These are phyloP conservation scores for Regulus satrapa DNA, from an alignment of 2,113 vertebrate genomes.

Conservation along the genomic window DNA sequence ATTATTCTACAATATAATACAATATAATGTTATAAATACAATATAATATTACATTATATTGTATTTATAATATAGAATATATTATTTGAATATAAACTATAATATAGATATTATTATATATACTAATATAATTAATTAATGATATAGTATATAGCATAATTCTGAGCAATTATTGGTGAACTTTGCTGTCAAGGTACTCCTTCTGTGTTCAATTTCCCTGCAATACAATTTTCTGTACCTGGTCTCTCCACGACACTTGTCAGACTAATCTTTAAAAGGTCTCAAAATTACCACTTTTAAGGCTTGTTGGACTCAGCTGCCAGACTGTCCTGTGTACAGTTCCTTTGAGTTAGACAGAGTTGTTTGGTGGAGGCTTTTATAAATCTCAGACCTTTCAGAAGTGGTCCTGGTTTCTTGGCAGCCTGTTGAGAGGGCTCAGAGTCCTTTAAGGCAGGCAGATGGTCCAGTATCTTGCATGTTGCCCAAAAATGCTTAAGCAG, in stretches of 20 bases:
- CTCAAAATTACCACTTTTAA: fast-evolving
- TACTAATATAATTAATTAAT: too few species aligned
- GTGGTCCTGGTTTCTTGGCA: not conserved
- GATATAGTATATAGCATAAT: too few species aligned
- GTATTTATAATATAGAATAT: too few species aligned
- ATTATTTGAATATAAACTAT: too few species aligned
- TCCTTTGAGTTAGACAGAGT: not conserved
- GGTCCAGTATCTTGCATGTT: fast-evolving
- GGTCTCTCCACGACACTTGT: not conserved
- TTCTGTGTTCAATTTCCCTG: not conserved
- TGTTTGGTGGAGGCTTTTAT: not conserved
- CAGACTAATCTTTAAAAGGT: not conserved
- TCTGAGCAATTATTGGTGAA: not conserved
- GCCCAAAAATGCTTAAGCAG: not conserved
- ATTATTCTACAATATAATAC: too few species aligned
- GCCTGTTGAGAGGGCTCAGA: not conserved
- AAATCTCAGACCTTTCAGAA: not conserved
- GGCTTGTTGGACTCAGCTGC: not conserved
- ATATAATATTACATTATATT: too few species aligned
- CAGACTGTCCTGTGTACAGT: fast-evolving
- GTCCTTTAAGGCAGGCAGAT: not conserved
- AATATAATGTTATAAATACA: too few species aligned
- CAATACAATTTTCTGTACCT: not conserved
- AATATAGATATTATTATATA: too few species aligned
- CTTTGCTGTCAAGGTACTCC: not conserved